These are phyloP conservation scores for Enteromius radiatus DNA, from an alignment of 2,797 vertebrate genomes.

Conservation along the genomic window DNA sequence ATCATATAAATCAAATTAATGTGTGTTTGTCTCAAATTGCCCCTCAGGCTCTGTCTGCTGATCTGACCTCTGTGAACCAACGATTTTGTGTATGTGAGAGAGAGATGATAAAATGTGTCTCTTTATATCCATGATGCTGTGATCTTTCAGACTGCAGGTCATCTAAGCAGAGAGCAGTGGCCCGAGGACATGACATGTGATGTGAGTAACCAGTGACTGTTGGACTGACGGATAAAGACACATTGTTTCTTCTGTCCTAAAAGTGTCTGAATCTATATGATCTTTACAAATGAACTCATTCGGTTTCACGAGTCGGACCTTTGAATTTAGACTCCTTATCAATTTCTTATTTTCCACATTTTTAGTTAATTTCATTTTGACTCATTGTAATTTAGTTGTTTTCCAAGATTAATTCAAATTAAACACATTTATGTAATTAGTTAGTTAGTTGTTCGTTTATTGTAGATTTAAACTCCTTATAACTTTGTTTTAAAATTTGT, in stretches of 20 bases:
- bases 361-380: background rate
- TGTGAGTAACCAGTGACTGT: slow-evolving; percentile 3
- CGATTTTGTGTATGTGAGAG: background rate
- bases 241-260: slow-evolving; percentile 14
- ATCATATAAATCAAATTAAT: background rate
- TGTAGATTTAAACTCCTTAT: too few species aligned
- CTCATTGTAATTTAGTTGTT: background rate
- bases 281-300: background rate
- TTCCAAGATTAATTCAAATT: too few species aligned
- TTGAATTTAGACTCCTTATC: too few species aligned
- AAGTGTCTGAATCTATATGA: slow-evolving; percentile 14
- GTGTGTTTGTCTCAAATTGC: slow-evolving; percentile 47
- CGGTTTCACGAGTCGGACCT: background rate
- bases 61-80: slow-evolving; percentile 10
- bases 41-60: slow-evolving; percentile 48
- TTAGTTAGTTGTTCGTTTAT: too few species aligned
- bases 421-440: too few species aligned
- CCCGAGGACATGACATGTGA: slow-evolving; percentile 20
- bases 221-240: slow-evolving; percentile 21
- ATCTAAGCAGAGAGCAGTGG: slow-evolving; percentile 30
- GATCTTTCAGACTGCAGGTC: slow-evolving; percentile 26
- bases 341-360: background rate
- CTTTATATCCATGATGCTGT: slow-evolving; percentile 27
- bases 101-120: slow-evolving; percentile 13
- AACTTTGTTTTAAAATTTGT: too few species aligned